Conservation (phyloP, 2,888 invertebrate species). For the Dusona sp. region DNA sequence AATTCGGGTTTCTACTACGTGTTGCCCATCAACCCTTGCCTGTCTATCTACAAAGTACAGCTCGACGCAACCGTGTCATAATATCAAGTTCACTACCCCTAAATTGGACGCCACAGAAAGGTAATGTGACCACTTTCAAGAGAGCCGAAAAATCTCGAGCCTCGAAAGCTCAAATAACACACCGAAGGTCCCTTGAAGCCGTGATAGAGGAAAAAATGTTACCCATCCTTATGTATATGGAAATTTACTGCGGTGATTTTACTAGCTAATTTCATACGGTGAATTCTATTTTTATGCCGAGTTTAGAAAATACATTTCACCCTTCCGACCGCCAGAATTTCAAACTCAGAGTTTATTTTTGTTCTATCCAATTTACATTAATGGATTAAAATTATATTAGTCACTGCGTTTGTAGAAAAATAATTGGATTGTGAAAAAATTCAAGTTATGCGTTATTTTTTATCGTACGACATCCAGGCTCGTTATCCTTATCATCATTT, state of each 20-base stretch:
- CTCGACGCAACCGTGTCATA: constrained; percentile 55
- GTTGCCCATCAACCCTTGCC: constrained; percentile 39
- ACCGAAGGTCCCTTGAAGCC: not conserved
- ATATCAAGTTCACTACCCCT: constrained; percentile 44
- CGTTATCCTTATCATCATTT: constrained; percentile 25
- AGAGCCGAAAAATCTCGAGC: constrained; percentile 21
- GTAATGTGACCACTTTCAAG: constrained; percentile 14
- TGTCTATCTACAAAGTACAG: constrained; percentile 18
- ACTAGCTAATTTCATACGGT: not conserved
- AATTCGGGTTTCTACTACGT: constrained; percentile 10
- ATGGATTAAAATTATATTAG: not conserved
- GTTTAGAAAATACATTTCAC: not conserved
- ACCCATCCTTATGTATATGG: not conserved
- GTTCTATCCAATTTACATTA: not conserved
- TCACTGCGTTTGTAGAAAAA: not conserved
- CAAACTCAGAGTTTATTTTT: not conserved
- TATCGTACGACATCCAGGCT: not conserved
- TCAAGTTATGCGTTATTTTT: not conserved
- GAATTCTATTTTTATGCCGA: not conserved
- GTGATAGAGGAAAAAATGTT: not conserved
- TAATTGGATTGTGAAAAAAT: constrained; percentile 11
- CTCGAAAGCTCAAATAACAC: not conserved
- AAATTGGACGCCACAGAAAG: constrained; percentile 54
- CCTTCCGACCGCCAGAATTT: not conserved
- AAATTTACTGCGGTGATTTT: not conserved